Evolutionary conservation across 1,140 invertebrate species (phyloP).

Genomic region (Drosophila auraria): DNA sequence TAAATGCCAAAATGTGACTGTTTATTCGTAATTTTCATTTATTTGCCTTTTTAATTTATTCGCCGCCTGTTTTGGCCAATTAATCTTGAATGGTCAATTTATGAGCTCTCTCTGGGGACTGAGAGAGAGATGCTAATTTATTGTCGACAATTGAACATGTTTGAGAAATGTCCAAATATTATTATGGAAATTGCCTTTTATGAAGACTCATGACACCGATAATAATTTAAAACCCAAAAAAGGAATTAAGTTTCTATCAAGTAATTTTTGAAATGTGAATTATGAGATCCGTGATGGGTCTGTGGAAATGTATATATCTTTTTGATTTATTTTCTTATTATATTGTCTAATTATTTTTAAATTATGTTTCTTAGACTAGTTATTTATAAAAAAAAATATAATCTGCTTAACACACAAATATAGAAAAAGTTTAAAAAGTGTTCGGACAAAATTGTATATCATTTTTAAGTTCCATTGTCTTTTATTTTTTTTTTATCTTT

Average conservation of each 20-base stretch:
- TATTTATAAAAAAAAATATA: too few relatives aligned
- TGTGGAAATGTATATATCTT: background rate
- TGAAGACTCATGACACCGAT: constrained; percentile 1
- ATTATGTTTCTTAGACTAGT: too few relatives aligned
- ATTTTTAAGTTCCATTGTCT: too few relatives aligned
- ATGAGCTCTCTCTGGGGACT: constrained; percentile 20
- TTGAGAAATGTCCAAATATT: constrained; percentile 19
- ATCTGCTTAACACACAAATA: too few relatives aligned
- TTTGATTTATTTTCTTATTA: too few relatives aligned
- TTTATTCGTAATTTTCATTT: constrained; percentile 60
- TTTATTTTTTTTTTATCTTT: too few relatives aligned
- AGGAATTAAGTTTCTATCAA: background rate
- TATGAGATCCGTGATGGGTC: background rate
- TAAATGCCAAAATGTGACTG: constrained; percentile 76
- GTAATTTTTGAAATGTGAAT: background rate
- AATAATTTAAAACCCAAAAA: constrained; percentile 14
- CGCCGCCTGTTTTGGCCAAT: constrained; percentile 55
- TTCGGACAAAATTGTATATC: too few relatives aligned
- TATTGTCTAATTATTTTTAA: too few relatives aligned
- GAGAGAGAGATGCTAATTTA: constrained; percentile 25
- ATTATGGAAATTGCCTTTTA: constrained; percentile 31
- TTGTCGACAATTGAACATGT: constrained; percentile 29
- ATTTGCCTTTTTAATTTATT: constrained; percentile 40
- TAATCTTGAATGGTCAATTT: constrained; percentile 69
- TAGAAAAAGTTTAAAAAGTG: too few relatives aligned